Evolutionary conservation across 1,140 invertebrate species (phyloP), one percentile per base, ranked within the genome.

Genomic region (Berghia stephanieae): DNA sequence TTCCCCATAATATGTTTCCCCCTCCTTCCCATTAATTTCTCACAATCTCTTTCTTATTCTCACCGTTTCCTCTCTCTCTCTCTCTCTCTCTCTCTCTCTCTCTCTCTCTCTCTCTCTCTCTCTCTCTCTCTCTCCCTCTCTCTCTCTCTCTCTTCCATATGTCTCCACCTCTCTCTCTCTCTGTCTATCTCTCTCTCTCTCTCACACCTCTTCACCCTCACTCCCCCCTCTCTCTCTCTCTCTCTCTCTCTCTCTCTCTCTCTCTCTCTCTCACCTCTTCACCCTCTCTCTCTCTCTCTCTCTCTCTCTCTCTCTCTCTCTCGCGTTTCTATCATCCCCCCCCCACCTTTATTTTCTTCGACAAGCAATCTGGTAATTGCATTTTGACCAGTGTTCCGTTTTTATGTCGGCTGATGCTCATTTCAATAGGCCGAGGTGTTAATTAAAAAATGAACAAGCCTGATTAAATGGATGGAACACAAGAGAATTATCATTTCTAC

Each of bases 211-310:
- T n/a, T n/a, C n/a, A n/a, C n/a, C n/a, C n/a, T n/a, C n/a, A n/a
- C n/a, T n/a, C n/a, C n/a, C n/a, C n/a, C n/a, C n/a, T n/a, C n/a
- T n/a, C n/a, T n/a, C n/a, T n/a, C n/a, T 69, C 67, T 69, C 67
- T 69, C 13, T 43, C 40, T 43, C 40, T 43, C 67, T 43, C 40
- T 43, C 67, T 69, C 67, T 43, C 67, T 43, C 40, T 43, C 40
- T 43, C 31, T 34, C 1, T 34, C 13, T 69, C 67, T n/a, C n/a
- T n/a, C n/a, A n/a, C n/a, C n/a, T n/a, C n/a, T n/a, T n/a, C n/a
- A n/a, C n/a, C n/a, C n/a, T 43, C 1, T 69, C 67, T 69, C 1
- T 69, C 67, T 69, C 67, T 69, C 67, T 69, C 67, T 69, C 67
- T 69, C 67, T 69, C 67, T 2, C 57, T 60, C 2, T 60, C 57